phyloP scores from a whole-genome alignment of 64 coral and sea anemone genomes.

The Stichodactyla helianthus region DNA sequence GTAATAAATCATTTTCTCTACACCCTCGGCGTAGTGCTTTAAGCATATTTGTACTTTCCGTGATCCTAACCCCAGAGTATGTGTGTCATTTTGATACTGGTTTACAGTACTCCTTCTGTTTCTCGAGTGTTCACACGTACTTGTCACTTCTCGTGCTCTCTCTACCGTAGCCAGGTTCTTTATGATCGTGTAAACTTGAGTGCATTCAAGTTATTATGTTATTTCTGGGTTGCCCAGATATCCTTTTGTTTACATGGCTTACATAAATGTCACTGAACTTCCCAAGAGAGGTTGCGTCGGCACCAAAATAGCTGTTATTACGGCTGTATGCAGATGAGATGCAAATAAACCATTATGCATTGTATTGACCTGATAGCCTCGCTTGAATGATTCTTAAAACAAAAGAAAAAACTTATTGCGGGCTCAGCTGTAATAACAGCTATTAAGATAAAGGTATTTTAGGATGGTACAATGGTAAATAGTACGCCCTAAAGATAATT shows the following conservation, averaged over 20 bases:
- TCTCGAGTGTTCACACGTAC: background rate
- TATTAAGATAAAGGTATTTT: background rate
- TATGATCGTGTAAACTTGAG: background rate
- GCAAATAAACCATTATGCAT: too few species aligned
- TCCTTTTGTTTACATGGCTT: too few species aligned
- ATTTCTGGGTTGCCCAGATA: conserved; percentile 1
- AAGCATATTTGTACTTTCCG: background rate
- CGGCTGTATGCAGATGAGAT: too few species aligned
- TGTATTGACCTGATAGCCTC: too few species aligned
- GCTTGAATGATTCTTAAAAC: too few species aligned
- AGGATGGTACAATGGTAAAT: background rate
- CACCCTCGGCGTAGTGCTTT: conserved; percentile 41
- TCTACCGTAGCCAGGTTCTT: background rate
- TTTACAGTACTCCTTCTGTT: background rate
- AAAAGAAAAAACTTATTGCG: too few species aligned
- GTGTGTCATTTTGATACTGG: background rate
- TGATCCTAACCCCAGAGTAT: background rate
- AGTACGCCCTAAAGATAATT: background rate
- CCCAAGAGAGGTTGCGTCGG: background rate
- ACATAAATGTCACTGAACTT: background rate
- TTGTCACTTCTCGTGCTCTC: background rate
- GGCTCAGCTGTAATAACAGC: too few species aligned
- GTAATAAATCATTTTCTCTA: conserved; percentile 57
- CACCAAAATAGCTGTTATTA: too few species aligned
- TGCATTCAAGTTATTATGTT: background rate